Evolutionary conservation across 2,113 vertebrate species (phyloP), one percentile per base, ranked within the genome.

Genomic region (Campylomormyrus numenius): DNA sequence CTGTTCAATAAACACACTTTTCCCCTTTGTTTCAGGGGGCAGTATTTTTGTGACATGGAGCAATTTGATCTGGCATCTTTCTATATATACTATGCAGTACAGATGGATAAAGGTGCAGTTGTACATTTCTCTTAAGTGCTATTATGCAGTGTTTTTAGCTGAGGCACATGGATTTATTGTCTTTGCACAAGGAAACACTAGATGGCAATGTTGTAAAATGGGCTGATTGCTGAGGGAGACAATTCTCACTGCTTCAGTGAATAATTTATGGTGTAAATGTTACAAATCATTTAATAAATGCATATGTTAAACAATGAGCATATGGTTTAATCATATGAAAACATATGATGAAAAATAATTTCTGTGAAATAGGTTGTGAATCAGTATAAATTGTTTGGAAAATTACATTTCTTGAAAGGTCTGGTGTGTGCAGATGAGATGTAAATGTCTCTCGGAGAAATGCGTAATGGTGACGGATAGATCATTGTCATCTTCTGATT

Each of bases 41-140:
- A 95, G 48, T 96, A 96, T 94, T 95, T 97, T 91, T 94, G 95
- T 93, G 93, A 91, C 87, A 93, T 96, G 95, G 95, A 94, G 91
- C 87, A 90, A 62, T 95, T 94, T 90, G 93, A 94, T 49, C 95
- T 96, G 89, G 95, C 96, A 90, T 95, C 92, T 46, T 95, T 96
- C 89, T 95, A 95, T 89, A 95, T 97, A 94, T 90, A 93, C 88
- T 94, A 97, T 92, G 91, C 96, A 90, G 94, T 94, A 62, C 93
- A 96, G 93, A 96, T 96, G 93, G 94, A 94, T 91, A 89, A 94
- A 95, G 96, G 96, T 97, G 95, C 89, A 91, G 17, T 24, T 88
- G 42, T 77, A 49, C 11, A 42, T 50, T 35, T 70, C 7, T 74
- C n/a, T 74, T 13, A 74, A 35, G 31, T 19, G 70, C 70, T 77